Evolutionary conservation across 2,888 invertebrate genomes (phyloP).

Genomic region (Melanostoma scalare): DNA sequence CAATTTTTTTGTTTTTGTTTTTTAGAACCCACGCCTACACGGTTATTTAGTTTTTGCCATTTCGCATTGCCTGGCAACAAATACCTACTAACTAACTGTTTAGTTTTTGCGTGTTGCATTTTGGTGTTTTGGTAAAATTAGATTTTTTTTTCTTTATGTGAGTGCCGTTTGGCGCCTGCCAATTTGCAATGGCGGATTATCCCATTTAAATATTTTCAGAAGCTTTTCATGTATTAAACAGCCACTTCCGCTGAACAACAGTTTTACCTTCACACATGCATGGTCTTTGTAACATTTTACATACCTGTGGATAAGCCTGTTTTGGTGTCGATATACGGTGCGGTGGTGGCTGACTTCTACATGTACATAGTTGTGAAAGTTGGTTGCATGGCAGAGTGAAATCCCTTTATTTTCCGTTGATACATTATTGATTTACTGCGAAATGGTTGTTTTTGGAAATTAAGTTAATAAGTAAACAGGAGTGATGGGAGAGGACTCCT

Average conservation of each 20-base stretch:
- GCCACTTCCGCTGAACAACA: not conserved
- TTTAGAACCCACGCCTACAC: too few relatives aligned
- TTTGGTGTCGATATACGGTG: too few relatives aligned
- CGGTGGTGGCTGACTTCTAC: too few relatives aligned
- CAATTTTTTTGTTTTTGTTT: too few relatives aligned
- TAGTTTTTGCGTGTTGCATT: not conserved
- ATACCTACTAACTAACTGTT: not conserved
- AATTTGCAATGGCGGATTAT: constrained; percentile 1
- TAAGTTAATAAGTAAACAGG: constrained; percentile 44
- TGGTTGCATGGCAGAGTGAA: too few relatives aligned
- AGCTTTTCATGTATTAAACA: not conserved
- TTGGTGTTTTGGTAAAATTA: not conserved
- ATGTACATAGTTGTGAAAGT: too few relatives aligned
- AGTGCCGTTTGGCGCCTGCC: not conserved
- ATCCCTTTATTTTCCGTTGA: not conserved
- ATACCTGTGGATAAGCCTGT: too few relatives aligned
- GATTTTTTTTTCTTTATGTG: not conserved
- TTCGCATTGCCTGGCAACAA: not conserved
- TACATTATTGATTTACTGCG: constrained; percentile 33
- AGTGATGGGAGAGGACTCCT: not conserved
- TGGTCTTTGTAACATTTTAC: too few relatives aligned
- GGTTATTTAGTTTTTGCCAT: not conserved
- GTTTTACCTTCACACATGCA: not conserved
- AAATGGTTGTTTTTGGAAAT: constrained; percentile 13
- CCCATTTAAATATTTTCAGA: not conserved